phyloP scores from a whole-genome alignment of 2,888 invertebrate genomes.

The Drosophila eohydei region DNA sequence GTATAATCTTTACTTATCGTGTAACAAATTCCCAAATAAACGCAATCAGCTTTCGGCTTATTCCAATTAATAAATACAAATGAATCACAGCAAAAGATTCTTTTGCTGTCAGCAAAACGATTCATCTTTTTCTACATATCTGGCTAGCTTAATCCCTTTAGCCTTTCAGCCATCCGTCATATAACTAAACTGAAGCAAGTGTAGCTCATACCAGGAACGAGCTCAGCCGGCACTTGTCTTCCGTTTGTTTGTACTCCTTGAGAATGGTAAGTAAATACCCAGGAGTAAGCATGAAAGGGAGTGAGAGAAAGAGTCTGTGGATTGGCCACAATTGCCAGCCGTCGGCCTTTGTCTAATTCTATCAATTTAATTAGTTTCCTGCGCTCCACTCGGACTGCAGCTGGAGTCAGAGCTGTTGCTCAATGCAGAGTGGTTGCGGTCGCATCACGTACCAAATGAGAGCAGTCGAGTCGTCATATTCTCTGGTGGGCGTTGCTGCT shows the following conservation, averaged over 20 bases:
- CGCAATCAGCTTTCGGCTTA: constrained; percentile 5
- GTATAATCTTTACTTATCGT: neutral
- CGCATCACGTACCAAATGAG: constrained; percentile 71
- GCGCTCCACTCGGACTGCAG: constrained; percentile 59
- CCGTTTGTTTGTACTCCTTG: constrained; percentile 29
- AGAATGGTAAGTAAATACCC: constrained; percentile 55
- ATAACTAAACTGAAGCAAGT: constrained; percentile 4
- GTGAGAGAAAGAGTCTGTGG: constrained; percentile 1
- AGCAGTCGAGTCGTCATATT: constrained; percentile 18
- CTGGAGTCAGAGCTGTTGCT: constrained; percentile 8
- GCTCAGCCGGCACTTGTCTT: constrained; percentile 37
- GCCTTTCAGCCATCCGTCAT: constrained; percentile 17
- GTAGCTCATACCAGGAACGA: constrained; percentile 26
- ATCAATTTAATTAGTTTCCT: constrained; percentile 77
- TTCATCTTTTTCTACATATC: constrained; percentile 25
- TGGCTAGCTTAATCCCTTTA: constrained; percentile 3
- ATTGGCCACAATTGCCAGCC: constrained; percentile 25
- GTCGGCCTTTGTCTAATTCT: constrained; percentile 72
- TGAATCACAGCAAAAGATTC: constrained; percentile 18
- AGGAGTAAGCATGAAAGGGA: too few relatives aligned
- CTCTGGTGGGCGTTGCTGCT: constrained; percentile 59
- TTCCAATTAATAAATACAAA: constrained; percentile 14
- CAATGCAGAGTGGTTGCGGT: constrained; percentile 55
- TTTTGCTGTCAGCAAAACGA: constrained; percentile 31
- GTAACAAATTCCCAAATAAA: neutral